Base-by-base conservation (phyloP, 2,888 invertebrate species). In the Lingula anatina region DNA sequence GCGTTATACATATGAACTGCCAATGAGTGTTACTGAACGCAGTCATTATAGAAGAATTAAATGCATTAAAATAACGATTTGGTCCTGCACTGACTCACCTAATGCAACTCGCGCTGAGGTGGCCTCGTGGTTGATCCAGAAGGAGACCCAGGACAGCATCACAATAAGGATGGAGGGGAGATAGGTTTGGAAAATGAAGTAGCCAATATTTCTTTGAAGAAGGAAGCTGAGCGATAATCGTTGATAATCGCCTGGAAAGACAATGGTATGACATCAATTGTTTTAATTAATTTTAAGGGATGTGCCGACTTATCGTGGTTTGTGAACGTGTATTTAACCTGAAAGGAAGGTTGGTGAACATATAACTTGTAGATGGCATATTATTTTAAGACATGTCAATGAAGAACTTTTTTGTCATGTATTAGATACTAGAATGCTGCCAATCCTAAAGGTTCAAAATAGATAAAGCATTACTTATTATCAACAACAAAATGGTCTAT, bases 121-220 rank as follows among this genome's bases (percentile, higher is more conserved):
- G 26, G 96, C 96, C 77, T 95, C 94, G 73, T 95, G 94, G 78
- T 95, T 95, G 59, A 96, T 96, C 95, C 96, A 96, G 79, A 96
- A 96, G 2, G 93, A 93, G 21, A 96, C 95, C 96, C 96, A 96
- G 41, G 93, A 94, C 35, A 96, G 82, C 92, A 95, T 94, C 39
- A 96, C 96, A 69, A 96, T 96, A 55, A 96, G 84, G 69, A 94
- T 94, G 75, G 93, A 92, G 44, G 96, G 96, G 61, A 96, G 82
- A 78, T 96, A 96, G 15, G 95, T 96, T 81, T 95, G 95, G 80
- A 96, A 96, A 68, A 96, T 90, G 81, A 96, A 96, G 81, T 96
- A 96, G 47, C 95, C 95, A 68, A 96, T 94, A 79, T 95, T 95
- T 66, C 95, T 83, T 70, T 91, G 88, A 47, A 96, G 82, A 77